These are phyloP conservation scores for Chymomyza fuscimana DNA, from an alignment of 2,888 invertebrate genomes.

Conservation along the genomic window DNA sequence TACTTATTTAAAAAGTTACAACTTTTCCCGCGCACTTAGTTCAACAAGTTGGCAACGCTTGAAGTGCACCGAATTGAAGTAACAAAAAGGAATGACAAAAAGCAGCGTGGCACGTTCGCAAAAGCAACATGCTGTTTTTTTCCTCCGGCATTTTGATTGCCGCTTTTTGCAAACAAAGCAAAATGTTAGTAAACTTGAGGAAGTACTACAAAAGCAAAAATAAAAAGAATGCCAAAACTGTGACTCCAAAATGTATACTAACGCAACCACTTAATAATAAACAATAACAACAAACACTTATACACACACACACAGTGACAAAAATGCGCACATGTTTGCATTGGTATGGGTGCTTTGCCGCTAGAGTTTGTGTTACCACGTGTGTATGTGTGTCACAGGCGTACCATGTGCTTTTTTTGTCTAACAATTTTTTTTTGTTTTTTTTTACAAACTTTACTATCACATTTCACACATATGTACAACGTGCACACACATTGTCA, in stretches of 20 bases:
- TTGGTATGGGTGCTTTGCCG: not conserved
- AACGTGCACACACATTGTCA: conserved; percentile 4
- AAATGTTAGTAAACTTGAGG: not conserved
- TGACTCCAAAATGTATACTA: not conserved
- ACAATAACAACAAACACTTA: conserved; percentile 57
- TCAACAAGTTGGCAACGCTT: conserved; percentile 53
- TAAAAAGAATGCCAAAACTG: not conserved
- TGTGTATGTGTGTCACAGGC: conserved; percentile 47
- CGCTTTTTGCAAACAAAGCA: conserved; percentile 2
- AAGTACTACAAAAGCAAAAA: not conserved
- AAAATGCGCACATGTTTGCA: conserved; percentile 7
- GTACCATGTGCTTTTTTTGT: conserved; percentile 67
- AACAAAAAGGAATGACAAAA: conserved; percentile 40
- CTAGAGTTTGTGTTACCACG: conserved; percentile 46
- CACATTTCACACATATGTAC: conserved; percentile 47
- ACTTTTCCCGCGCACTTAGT: conserved; percentile 27
- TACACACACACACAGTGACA: conserved; percentile 12
- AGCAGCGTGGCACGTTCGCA: conserved; percentile 63
- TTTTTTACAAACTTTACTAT: conserved; percentile 45
- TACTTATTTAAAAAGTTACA: conserved; percentile 21
- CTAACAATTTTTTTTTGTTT: conserved; percentile 40
- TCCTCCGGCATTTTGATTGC: not conserved
- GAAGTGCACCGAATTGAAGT: conserved; percentile 41
- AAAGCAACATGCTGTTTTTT: conserved; percentile 58
- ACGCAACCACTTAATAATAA: conserved; percentile 1